These are phyloP conservation scores for Rhodinocichla rosea DNA, from an alignment of 2,113 vertebrate species.

Conservation along the genomic window DNA sequence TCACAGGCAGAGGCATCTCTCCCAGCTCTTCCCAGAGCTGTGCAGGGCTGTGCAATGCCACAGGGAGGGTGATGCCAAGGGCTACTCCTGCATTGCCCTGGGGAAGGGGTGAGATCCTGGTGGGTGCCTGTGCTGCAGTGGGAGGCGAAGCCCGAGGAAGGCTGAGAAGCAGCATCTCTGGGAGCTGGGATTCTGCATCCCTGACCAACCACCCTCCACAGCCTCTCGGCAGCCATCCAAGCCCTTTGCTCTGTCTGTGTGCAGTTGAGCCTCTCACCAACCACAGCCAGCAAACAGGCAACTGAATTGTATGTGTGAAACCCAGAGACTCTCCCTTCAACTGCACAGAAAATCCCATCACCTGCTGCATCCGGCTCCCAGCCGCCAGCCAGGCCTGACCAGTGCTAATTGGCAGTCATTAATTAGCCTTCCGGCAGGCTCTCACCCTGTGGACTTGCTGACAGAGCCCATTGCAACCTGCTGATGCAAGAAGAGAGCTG, in stretches of 20 bases:
- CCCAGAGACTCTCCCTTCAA: not conserved
- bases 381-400: not conserved
- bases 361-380: not conserved
- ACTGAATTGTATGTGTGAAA: not conserved
- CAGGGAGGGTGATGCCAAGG: not conserved
- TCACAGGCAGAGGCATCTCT: not conserved
- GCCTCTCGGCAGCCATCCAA: not conserved
- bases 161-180: not conserved
- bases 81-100: not conserved
- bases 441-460: not conserved
- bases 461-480: not conserved
- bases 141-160: not conserved
- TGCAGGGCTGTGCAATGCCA: not conserved
- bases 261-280: not conserved
- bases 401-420: not conserved
- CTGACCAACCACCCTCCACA: not conserved
- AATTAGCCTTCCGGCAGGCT: not conserved
- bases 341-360: not conserved
- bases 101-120: not conserved
- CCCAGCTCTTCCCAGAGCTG: not conserved
- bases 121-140: rapidly evolving
- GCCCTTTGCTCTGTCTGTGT: not conserved
- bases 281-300: not conserved
- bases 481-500: not conserved
- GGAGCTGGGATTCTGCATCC: not conserved